Evolutionary conservation across 2,888 invertebrate genomes (phyloP).

Genomic region (Aelia acuminata): DNA sequence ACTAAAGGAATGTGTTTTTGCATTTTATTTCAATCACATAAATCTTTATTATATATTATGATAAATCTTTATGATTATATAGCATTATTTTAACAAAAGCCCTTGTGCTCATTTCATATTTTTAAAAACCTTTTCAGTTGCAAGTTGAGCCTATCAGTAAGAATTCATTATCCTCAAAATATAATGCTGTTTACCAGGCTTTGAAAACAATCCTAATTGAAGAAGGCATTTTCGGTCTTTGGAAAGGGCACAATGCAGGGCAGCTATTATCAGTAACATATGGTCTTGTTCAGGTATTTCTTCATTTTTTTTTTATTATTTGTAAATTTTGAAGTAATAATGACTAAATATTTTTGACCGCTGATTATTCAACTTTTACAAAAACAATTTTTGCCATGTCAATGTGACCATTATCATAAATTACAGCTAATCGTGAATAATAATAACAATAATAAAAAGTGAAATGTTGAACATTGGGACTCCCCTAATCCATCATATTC

Average conservation of each 20-base stretch:
- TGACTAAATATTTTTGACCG: no score
- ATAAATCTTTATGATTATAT: no score
- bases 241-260: constrained; percentile 98
- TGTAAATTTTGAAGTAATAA: no score
- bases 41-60: no score
- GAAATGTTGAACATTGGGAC: no score
- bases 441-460: no score
- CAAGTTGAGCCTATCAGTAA: constrained; percentile 89
- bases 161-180: constrained; percentile 77
- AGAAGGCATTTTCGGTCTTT: constrained; percentile 88
- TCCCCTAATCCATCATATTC: no score
- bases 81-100: background rate
- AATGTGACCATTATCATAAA: no score
- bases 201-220: constrained; percentile 82
- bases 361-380: no score
- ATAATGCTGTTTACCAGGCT: constrained; percentile 87
- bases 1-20: no score
- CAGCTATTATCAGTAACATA: constrained; percentile 91
- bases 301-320: background rate
- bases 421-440: no score
- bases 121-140: constrained; percentile 72
- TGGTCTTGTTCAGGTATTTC: constrained; percentile 83
- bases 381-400: no score
- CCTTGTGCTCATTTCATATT: background rate
- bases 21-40: background rate